A percentile compares a stretch with the other conserved stretches of the same genome.
phyloP scores from a whole-genome alignment of 92 coral and sea anemone species.

The Siderastrea siderea region DNA sequence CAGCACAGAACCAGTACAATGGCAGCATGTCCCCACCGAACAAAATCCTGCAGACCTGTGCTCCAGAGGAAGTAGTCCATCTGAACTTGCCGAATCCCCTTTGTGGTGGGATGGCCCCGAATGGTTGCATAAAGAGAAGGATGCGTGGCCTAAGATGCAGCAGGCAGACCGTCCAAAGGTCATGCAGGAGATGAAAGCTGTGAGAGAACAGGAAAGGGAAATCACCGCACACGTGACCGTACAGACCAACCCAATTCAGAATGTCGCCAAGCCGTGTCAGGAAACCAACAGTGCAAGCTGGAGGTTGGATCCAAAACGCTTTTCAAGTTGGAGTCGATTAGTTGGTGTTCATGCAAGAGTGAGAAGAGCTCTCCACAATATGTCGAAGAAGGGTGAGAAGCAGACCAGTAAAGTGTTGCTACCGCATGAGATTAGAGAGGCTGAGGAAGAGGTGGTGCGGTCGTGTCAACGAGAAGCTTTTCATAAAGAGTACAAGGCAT shows the following conservation, averaged over 20 bases:
- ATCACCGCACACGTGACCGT: background rate
- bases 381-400: slow-evolving; percentile 25
- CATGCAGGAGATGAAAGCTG: slow-evolving; percentile 33
- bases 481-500: slow-evolving; percentile 49
- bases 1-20: slow-evolving; percentile 65
- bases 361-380: slow-evolving; percentile 54
- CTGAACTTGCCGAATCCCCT: slow-evolving; percentile 32
- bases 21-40: slow-evolving; percentile 76
- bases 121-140: slow-evolving; percentile 46
- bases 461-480: slow-evolving; percentile 68
- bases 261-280: background rate
- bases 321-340: slow-evolving; percentile 53
- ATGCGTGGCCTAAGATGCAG: slow-evolving; percentile 69
- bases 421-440: slow-evolving; percentile 53
- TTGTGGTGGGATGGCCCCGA: slow-evolving; percentile 76
- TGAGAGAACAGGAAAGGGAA: slow-evolving; percentile 20
- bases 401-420: slow-evolving; percentile 45
- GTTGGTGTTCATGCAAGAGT: slow-evolving; percentile 54
- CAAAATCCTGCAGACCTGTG: slow-evolving; percentile 65
- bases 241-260: slow-evolving; percentile 11
- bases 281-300: slow-evolving; percentile 2
- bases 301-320: slow-evolving; percentile 65
- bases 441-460: slow-evolving; percentile 65
- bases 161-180: slow-evolving; percentile 30
- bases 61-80: slow-evolving; percentile 54